Conservation (phyloP, 2,797 vertebrate species). For the Diceros bicornis region DNA sequence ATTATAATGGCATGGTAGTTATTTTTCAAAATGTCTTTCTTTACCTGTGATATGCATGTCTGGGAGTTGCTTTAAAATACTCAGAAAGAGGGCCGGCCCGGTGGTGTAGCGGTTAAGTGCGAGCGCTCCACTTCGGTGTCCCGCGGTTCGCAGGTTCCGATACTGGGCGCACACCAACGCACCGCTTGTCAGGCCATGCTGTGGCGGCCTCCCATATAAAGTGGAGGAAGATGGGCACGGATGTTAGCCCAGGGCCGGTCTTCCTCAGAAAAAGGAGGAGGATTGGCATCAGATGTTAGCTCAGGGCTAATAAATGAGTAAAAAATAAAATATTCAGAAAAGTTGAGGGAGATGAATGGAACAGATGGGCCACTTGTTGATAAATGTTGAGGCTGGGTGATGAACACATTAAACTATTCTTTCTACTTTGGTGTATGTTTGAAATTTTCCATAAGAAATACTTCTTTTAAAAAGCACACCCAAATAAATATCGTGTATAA, state of each 20-base stretch:
- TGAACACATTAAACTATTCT: not conserved
- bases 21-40: conserved; percentile 19
- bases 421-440: not conserved
- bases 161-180: too few relatives aligned
- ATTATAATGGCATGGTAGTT: not conserved
- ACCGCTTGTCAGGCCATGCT: too few relatives aligned
- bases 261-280: too few relatives aligned
- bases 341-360: not conserved
- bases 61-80: conserved; percentile 22
- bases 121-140: too few relatives aligned
- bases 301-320: too few relatives aligned
- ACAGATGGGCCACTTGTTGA: not conserved
- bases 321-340: not conserved
- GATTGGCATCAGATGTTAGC: too few relatives aligned
- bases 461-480: not conserved
- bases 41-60: not conserved
- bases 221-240: too few relatives aligned
- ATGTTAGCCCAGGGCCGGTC: too few relatives aligned
- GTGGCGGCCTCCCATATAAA: too few relatives aligned
- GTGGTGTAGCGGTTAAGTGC: too few relatives aligned
- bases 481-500: not conserved
- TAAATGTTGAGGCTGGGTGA: not conserved
- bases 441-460: not conserved
- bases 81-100: not conserved
- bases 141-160: too few relatives aligned